Evolutionary conservation across 2,888 invertebrate genomes (phyloP), one percentile per base, ranked within the genome.

Genomic region (Unio pictorum): DNA sequence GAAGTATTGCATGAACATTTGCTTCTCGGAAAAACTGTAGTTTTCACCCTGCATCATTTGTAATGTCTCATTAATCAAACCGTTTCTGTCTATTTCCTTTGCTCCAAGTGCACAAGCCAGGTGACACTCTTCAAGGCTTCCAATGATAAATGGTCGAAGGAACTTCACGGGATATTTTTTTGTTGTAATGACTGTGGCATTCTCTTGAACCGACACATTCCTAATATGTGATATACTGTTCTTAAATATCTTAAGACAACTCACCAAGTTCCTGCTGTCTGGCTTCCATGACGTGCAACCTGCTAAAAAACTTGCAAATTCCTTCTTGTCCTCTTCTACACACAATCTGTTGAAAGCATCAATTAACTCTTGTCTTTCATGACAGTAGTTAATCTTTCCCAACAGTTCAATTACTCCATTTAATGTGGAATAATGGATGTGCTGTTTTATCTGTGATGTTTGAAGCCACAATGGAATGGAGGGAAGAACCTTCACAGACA

Each of bases 71-170:
- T 26, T 20, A 20, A 71, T 57, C 11, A 64, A 63, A 61, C 66
- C 58, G 28, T 62, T 55, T 11, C 64, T 28, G 18, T 55, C 18
- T 4, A 68, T 54, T 17, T 20, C 57, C 28, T 7, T 55, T 4
- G 60, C 73, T n/a, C 63, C 65, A 1, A 73, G 66, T 5, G 56
- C 55, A 26, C 54, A 56, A 4, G 71, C 73, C 30, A 73, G 56
- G 56, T 20, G 45, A 55, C 55, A 26, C 17, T 61, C 45, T 20
- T 64, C 17, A 26, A 5, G 8, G 34, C 54, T n/a, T 55, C 67
- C 64, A 23, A 23, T 60, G 18, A 72, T 28, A 1, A 62, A 30
- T 61, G 61, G 61, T 26, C 45, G 45, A 20, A 55, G 66, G 57
- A 62, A 73, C 26, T 17, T 17, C 23, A 73, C 61, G 28, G 72